phyloP scores from a whole-genome alignment of 2,113 vertebrate species.

The Varanus salvator region DNA sequence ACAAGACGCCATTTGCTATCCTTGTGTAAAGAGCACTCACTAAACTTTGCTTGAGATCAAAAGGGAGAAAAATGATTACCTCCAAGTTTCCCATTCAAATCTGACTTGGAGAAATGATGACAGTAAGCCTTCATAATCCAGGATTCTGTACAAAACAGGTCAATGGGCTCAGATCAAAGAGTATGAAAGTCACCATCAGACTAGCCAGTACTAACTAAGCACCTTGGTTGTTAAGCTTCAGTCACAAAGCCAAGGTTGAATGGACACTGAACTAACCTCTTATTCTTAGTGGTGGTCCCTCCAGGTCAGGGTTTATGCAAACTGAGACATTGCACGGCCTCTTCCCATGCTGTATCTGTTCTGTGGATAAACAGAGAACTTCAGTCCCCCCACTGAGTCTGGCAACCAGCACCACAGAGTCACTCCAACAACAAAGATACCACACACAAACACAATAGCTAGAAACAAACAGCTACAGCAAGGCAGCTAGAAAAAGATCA shows the following conservation, averaged over 20 bases:
- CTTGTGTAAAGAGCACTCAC: not conserved
- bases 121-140: not conserved
- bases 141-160: not conserved
- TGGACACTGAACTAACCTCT: slow-evolving; percentile 76
- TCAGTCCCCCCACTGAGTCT: slow-evolving; percentile 54
- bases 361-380: slow-evolving; percentile 79
- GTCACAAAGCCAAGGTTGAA: slow-evolving; percentile 28
- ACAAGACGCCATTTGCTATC: not conserved
- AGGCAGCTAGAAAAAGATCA: not conserved
- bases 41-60: not conserved
- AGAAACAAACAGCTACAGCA: not conserved
- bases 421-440: slow-evolving; percentile 34
- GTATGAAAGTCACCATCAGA: slow-evolving; percentile 14
- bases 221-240: slow-evolving; percentile 27
- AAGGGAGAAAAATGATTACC: not conserved
- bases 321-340: slow-evolving; percentile 78
- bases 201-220: not conserved
- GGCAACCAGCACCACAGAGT: slow-evolving; percentile 32
- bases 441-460: slow-evolving; percentile 38
- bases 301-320: slow-evolving; percentile 81
- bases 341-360: slow-evolving; percentile 83
- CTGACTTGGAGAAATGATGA: not conserved
- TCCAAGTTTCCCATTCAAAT: slow-evolving; percentile 1
- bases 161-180: not conserved
- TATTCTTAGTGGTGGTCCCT: slow-evolving; percentile 79